A percentile compares a stretch with the other conserved stretches of the same genome.
These are phyloP conservation scores for Leucophenga varia DNA, from an alignment of 1,140 invertebrate genomes.

Conservation along the genomic window DNA sequence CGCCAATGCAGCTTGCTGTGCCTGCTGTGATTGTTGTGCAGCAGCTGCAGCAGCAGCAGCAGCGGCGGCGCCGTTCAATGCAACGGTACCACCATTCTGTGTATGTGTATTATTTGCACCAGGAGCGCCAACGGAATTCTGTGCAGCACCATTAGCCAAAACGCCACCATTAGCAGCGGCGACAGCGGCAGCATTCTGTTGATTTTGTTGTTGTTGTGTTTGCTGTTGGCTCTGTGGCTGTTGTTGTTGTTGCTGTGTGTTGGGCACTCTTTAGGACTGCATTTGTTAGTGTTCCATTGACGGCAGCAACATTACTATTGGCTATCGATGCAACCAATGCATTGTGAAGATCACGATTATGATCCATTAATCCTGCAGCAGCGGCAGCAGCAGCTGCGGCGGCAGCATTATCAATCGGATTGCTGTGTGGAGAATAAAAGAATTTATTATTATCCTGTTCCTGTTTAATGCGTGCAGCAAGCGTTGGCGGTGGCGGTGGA, in stretches of 20 bases:
- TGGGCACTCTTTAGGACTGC: constrained; percentile 42
- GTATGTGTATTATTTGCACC: not conserved
- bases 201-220: constrained; percentile 22
- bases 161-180: no score
- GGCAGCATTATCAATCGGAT: constrained; percentile 60
- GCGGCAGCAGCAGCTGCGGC: constrained; percentile 40
- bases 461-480: constrained; percentile 14
- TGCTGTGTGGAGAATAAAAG: constrained; percentile 56
- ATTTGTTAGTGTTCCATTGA: constrained; percentile 48
- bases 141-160: no score
- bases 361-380: constrained; percentile 59
- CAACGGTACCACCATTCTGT: constrained; percentile 9
- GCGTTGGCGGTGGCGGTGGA: constrained; percentile 9
- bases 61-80: not conserved
- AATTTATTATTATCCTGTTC: constrained; percentile 25
- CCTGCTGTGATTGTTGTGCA: constrained; percentile 34
- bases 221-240: constrained; percentile 28
- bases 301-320: constrained; percentile 46
- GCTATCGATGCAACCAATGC: constrained; percentile 62
- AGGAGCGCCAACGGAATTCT: no score
- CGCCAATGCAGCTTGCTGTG: constrained; percentile 45
- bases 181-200: constrained; percentile 13
- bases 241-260: constrained; percentile 24
- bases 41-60: constrained; percentile 17
- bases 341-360: constrained; percentile 66